phyloP scores from a whole-genome alignment of 2,113 vertebrate species.

The Ia io region DNA sequence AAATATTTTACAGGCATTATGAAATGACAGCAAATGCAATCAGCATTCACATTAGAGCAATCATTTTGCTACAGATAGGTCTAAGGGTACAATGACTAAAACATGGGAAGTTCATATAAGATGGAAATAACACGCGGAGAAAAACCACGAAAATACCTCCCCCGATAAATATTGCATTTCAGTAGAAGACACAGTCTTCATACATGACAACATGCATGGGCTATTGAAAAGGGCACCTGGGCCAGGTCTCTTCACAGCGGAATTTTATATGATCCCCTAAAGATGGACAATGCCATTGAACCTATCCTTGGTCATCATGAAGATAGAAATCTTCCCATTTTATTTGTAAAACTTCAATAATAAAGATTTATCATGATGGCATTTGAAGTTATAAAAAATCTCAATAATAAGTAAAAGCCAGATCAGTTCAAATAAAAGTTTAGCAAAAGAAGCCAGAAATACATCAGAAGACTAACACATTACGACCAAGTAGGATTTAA shows the following conservation, averaged over 20 bases:
- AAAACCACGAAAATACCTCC: too few relatives aligned
- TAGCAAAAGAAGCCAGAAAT: neutral
- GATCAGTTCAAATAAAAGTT: neutral
- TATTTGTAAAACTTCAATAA: slow-evolving; percentile 19
- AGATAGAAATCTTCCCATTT: neutral
- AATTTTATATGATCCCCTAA: slow-evolving; percentile 21
- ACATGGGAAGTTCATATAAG: neutral
- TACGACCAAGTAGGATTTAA: neutral
- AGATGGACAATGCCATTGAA: neutral
- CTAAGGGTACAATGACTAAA: neutral
- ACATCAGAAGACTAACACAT: neutral
- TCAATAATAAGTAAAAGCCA: neutral
- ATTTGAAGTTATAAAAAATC: neutral
- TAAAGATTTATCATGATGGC: neutral
- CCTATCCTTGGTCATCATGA: neutral
- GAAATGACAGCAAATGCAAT: slow-evolving; percentile 46
- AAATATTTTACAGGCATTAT: slow-evolving; percentile 55
- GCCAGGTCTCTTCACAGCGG: neutral
- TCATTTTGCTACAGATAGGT: neutral
- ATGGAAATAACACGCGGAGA: too few relatives aligned
- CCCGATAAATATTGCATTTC: too few relatives aligned
- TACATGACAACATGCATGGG: neutral
- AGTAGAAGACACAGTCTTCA: too few relatives aligned
- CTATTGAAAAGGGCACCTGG: neutral
- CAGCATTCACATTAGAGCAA: slow-evolving; percentile 19